Evolutionary conservation across 2,888 invertebrate genomes (phyloP), one percentile per base, ranked within the genome.

Genomic region (Agonopterix heracliana): DNA sequence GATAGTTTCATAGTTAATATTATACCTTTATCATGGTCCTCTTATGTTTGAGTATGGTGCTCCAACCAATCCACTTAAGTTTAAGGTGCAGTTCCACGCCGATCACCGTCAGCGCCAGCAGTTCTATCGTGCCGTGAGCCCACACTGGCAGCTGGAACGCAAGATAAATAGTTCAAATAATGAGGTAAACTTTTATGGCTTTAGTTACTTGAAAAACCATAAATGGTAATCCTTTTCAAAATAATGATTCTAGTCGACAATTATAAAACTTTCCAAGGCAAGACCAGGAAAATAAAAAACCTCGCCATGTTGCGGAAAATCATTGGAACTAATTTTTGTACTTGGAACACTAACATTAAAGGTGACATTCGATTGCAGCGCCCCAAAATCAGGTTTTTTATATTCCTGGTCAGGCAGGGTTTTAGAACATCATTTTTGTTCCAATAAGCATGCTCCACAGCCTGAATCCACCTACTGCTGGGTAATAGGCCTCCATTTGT

Each of bases 1-100:
- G 26, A 26, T 26, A 5, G 26, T 26, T 7, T 26, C 3, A 17
- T n/a, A n/a, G n/a, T n/a, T n/a, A n/a, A n/a, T 17, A 17, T 17
- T 17, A 26, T 82, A 95, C 96, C 92, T 96, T 96, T 11, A 96
- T 81, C 91, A 95, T 93, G 9, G 96, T 96, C 57, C 97, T 89
- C 72, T 94, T 95, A 70, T 96, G 97, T 66, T 91, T 93, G 17
- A 96, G 84, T 66, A 96, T 95, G n/a, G 93, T 93, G 59, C 90
- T 90, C 91, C 93, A 93, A 0, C 96, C 96, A 52, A 96, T 94
- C 96, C 96, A 97, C 66, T 95, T 92, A 41, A 96, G 80, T 72
- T 96, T 95, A 50, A 96, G 89, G 42, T 93, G 91, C 49, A 96
- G 81, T 74, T 96, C 96, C 48, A 95, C 89, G 9, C 93, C 93